Evolutionary conservation across 2,888 invertebrate genomes (phyloP).

Genomic region (Piscicola geometra): DNA sequence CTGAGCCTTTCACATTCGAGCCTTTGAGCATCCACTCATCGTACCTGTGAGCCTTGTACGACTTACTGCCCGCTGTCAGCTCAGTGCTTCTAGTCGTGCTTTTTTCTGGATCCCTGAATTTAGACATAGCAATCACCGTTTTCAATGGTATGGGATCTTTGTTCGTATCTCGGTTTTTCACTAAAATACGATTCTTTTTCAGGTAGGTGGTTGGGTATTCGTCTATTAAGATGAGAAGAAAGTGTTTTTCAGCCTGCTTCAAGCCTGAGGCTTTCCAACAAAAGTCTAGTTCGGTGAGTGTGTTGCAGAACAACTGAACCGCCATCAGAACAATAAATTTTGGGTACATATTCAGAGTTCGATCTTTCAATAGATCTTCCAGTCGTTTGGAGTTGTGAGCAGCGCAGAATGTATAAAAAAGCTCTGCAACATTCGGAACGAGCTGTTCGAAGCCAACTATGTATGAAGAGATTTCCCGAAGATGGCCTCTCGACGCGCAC

Average conservation of each 20-base stretch:
- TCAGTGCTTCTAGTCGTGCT: no score
- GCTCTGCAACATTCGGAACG: neutral
- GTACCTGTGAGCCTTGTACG: no score
- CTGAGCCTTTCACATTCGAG: no score
- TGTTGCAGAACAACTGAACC: constrained; percentile 17
- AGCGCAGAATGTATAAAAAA: constrained; percentile 25
- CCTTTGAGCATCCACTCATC: no score
- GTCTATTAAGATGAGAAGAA: neutral
- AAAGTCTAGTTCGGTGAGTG: constrained; percentile 9
- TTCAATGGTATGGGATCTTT: neutral
- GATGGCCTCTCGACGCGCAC: constrained; percentile 11
- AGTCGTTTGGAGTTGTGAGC: constrained; percentile 2
- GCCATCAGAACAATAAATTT: constrained; percentile 2
- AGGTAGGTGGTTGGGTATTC: neutral
- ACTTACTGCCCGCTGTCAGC: no score
- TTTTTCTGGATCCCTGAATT: no score
- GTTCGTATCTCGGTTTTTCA: neutral
- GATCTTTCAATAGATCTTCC: neutral
- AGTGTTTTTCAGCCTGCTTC: neutral
- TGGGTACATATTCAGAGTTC: constrained; percentile 7
- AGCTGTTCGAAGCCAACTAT: constrained; percentile 11
- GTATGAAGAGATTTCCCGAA: neutral
- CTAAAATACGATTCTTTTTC: neutral
- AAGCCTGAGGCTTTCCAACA: constrained; percentile 26
- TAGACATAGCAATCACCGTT: no score